phyloP scores from a whole-genome alignment of 2,113 vertebrate genomes.

The Deroptyus accipitrinus region DNA sequence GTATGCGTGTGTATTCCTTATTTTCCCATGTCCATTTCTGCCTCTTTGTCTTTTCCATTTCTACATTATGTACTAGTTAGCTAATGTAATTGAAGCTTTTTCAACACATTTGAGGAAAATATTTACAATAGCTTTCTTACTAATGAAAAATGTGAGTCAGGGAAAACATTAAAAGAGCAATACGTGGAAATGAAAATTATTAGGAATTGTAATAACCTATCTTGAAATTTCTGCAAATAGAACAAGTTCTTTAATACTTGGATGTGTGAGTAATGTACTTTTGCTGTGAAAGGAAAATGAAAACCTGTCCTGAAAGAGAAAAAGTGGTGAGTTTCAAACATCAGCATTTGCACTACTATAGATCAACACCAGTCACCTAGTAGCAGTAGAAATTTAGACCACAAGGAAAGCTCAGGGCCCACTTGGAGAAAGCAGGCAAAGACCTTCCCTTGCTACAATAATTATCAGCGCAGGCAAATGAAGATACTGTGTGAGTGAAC shows the following conservation, averaged over 20 bases:
- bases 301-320: not conserved
- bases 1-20: not conserved
- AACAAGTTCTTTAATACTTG: not conserved
- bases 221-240: not conserved
- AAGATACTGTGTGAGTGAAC: not conserved
- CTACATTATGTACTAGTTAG: not conserved
- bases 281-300: not conserved
- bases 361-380: not conserved
- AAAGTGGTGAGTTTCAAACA: not conserved
- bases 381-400: not conserved
- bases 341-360: not conserved
- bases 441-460: not conserved
- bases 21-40: rapidly evolving
- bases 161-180: not conserved
- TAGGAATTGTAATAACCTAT: not conserved
- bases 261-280: not conserved
- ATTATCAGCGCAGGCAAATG: not conserved
- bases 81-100: not conserved
- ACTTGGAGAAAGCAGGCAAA: not conserved
- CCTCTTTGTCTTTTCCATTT: not conserved
- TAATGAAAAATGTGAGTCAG: not conserved
- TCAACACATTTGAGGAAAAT: not conserved
- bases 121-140: not conserved
- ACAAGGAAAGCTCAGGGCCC: not conserved
- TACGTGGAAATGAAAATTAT: not conserved